phyloP scores from a whole-genome alignment of 2,113 vertebrate genomes.

The Varanus salvator region DNA sequence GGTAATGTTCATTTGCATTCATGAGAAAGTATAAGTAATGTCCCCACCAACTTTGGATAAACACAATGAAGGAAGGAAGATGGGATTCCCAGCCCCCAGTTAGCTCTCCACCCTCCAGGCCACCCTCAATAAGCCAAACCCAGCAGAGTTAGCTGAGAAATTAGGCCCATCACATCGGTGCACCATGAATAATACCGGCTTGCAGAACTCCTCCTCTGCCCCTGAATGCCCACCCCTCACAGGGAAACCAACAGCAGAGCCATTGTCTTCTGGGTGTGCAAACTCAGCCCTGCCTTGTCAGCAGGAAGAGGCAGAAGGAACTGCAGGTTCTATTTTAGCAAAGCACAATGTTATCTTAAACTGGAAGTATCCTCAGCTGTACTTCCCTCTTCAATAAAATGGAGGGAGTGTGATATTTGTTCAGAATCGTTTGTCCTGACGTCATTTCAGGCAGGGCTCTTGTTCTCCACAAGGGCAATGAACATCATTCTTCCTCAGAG shows the following conservation, averaged over 20 bases:
- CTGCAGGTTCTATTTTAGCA: background rate
- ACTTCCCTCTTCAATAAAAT: background rate
- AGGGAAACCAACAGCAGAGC: background rate
- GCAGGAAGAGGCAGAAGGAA: background rate
- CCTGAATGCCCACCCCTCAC: background rate
- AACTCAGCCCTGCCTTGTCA: background rate
- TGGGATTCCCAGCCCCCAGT: background rate
- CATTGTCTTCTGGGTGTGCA: slow-evolving; percentile 16
- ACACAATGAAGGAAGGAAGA: background rate
- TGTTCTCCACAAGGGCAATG: background rate
- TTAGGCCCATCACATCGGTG: too few relatives aligned
- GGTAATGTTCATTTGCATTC: background rate
- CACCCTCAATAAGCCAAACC: background rate
- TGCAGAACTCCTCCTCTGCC: background rate
- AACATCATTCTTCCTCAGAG: background rate
- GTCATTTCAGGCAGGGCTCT: background rate
- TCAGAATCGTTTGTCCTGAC: background rate
- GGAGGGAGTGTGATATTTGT: background rate
- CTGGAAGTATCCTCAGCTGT: background rate
- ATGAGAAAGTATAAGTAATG: background rate
- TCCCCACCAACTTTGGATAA: background rate
- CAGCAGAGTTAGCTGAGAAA: background rate
- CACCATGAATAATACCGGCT: background rate
- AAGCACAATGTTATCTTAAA: background rate
- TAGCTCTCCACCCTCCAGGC: background rate